phyloP scores from a whole-genome alignment of 35 echinoderm and acorn worm genomes.

The Acanthaster planci region DNA sequence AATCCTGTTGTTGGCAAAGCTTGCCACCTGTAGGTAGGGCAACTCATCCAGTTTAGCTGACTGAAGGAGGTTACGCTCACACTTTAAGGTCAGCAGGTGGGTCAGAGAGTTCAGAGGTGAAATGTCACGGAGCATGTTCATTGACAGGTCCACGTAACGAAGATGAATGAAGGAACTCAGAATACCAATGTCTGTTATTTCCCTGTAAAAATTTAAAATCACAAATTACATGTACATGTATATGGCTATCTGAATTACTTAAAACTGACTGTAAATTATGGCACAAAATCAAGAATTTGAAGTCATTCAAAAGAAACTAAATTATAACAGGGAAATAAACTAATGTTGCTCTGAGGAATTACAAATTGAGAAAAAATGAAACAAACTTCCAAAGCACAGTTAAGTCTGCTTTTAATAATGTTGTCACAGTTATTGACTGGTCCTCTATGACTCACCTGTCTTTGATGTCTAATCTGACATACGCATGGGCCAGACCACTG shows the following conservation, averaged over 20 bases:
- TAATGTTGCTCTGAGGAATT: no score
- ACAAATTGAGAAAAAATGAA: no score
- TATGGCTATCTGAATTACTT: no score
- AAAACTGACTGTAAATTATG: no score
- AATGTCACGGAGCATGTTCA: constrained; percentile 76
- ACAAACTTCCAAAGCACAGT: no score
- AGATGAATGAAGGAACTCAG: constrained; percentile 87
- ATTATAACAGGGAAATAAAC: no score
- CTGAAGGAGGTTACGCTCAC: constrained; percentile 83
- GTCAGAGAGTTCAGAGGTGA: constrained; percentile 94
- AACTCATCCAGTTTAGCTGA: constrained; percentile 86
- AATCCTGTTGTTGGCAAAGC: constrained; percentile 88
- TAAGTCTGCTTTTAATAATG: no score
- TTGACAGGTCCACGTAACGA: constrained; percentile 84
- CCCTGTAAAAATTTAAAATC: constrained; percentile 76
- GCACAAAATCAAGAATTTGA: no score
- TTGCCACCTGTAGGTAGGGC: constrained; percentile 86
- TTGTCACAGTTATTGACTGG: no score
- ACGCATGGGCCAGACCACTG: constrained; percentile 93
- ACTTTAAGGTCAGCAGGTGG: constrained; percentile 83
- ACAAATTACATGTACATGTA: no score
- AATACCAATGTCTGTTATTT: constrained; percentile 84
- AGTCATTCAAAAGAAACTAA: no score
- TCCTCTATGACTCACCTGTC: constrained; percentile 86
- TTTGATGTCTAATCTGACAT: constrained; percentile 87